Evolutionary conservation across 2,113 vertebrate species (phyloP).

Genomic region (Callocephalon fimbriatum): DNA sequence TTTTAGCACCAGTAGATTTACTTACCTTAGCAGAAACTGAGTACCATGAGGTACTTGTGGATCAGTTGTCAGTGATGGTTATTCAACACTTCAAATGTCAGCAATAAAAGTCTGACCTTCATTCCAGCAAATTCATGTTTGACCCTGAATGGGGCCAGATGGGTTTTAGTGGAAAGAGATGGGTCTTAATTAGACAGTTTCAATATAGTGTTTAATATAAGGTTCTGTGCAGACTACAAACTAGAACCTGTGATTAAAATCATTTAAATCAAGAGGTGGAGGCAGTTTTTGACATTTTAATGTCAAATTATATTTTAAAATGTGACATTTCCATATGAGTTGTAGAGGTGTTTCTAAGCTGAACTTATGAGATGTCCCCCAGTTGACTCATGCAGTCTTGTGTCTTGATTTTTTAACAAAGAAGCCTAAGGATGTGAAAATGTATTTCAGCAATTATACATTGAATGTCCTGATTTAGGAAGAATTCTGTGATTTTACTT

Average conservation of each 20-base stretch:
- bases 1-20: neutral
- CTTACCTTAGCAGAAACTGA: neutral
- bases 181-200: neutral
- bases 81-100: neutral
- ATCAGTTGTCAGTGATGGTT: neutral
- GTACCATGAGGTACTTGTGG: neutral
- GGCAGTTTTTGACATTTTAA: conserved; percentile 15
- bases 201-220: neutral
- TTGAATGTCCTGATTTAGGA: neutral
- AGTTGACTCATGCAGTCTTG: neutral
- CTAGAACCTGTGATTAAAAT: neutral
- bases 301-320: conserved; percentile 8
- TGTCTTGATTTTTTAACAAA: neutral
- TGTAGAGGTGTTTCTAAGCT: neutral
- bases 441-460: neutral
- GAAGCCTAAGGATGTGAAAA: neutral
- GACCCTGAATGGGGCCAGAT: neutral
- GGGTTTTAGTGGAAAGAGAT: neutral
- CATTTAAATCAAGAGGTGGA: neutral
- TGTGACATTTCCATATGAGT: neutral
- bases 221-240: neutral
- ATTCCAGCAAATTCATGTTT: neutral
- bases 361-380: neutral
- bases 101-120: neutral
- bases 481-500: neutral